Evolutionary conservation across 23 tunicate genomes (phyloP).

Genomic region (Phallusia fumigata): DNA sequence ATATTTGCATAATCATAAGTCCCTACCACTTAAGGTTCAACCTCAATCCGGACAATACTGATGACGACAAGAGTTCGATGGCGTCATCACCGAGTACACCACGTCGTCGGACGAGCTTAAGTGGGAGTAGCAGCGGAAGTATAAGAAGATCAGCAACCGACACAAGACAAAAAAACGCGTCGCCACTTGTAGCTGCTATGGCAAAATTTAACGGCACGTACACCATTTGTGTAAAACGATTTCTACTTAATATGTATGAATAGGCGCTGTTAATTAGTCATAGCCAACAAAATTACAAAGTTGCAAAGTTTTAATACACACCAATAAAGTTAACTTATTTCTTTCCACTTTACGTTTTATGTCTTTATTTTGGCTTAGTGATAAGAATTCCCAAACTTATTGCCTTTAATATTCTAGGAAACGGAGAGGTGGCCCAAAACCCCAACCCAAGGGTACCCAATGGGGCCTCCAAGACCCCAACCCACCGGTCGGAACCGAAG

Average conservation of each 20-base stretch:
- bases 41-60: constrained; percentile 8
- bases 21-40: constrained; percentile 17
- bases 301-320: too few species aligned
- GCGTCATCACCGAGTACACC: constrained; percentile 49
- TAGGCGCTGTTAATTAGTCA: too few species aligned
- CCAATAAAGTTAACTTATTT: too few species aligned
- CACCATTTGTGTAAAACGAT: too few species aligned
- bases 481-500: neutral
- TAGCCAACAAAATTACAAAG: too few species aligned
- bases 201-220: constrained; percentile 20
- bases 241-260: too few species aligned
- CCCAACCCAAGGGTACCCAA: neutral
- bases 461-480: neutral
- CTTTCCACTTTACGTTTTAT: too few species aligned
- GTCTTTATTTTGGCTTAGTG: too few species aligned
- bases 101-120: constrained; percentile 30
- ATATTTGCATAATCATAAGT: neutral
- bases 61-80: constrained; percentile 21
- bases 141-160: constrained; percentile 2
- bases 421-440: neutral
- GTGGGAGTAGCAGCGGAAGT: constrained; percentile 43
- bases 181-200: constrained; percentile 13
- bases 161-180: neutral
- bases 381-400: too few species aligned
- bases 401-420: neutral